These are phyloP conservation scores for Beroe forskalii DNA, from an alignment of 37 sponge, comb jelly and placozoan species.

Conservation along the genomic window DNA sequence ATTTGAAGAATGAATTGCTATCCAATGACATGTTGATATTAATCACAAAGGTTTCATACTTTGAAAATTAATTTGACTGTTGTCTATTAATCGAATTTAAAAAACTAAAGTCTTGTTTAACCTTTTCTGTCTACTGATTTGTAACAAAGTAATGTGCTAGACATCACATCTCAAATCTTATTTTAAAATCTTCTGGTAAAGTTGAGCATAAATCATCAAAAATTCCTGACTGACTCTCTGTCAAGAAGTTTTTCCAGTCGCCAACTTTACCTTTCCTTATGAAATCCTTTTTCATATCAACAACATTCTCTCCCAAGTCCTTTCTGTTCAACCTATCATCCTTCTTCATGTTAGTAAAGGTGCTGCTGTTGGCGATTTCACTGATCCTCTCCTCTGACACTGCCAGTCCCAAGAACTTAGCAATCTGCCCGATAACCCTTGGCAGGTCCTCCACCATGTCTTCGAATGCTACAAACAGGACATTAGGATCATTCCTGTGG, in stretches of 20 bases:
- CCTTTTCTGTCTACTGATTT: too few relatives aligned
- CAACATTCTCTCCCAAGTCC: background rate
- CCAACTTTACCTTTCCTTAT: background rate
- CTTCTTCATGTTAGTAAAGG: background rate
- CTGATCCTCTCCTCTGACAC: background rate
- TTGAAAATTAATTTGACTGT: too few relatives aligned
- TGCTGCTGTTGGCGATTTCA: background rate
- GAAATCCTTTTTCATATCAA: background rate
- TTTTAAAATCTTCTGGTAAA: background rate
- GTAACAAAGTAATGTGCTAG: too few relatives aligned
- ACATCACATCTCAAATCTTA: background rate
- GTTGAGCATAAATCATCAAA: background rate
- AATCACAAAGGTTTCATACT: too few relatives aligned
- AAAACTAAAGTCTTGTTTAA: too few relatives aligned
- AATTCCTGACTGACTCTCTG: background rate
- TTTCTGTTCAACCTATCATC: background rate
- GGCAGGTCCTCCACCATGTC: conserved; percentile 68
- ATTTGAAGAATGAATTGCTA: too few relatives aligned
- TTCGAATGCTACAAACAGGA: conserved; percentile 67
- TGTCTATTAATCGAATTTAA: too few relatives aligned
- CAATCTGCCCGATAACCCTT: conserved; percentile 50
- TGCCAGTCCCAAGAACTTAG: conserved; percentile 52
- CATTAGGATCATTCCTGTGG: conserved; percentile 66
- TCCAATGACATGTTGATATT: too few relatives aligned
- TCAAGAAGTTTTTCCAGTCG: background rate